Evolutionary conservation across 2,888 invertebrate species (phyloP).

Genomic region (Linnaemya vulpina): DNA sequence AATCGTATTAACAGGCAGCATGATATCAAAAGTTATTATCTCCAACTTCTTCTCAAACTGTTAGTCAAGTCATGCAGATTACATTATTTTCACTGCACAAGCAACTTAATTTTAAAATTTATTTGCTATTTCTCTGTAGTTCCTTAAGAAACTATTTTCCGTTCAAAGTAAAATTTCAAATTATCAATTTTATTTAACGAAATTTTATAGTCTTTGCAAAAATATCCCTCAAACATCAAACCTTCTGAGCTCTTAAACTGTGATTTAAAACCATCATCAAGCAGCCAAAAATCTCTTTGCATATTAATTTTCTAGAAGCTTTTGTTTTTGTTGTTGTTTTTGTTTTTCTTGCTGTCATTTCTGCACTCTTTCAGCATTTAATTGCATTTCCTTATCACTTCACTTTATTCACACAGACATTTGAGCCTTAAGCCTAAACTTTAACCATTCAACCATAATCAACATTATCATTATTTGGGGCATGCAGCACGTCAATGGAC

Average conservation of each 20-base stretch:
- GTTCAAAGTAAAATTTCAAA: too few species aligned
- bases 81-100: too few species aligned
- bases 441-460: constrained; percentile 58
- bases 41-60: too few species aligned
- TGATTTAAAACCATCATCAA: background rate
- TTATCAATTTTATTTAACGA: background rate
- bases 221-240: background rate
- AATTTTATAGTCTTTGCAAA: background rate
- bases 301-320: background rate
- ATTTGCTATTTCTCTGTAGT: background rate
- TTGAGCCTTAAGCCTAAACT: constrained; percentile 55
- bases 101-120: background rate
- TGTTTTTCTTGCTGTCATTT: background rate
- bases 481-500: constrained; percentile 23
- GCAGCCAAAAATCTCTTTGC: background rate
- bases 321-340: background rate
- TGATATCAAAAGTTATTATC: too few species aligned
- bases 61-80: too few species aligned
- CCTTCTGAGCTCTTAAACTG: background rate
- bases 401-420: constrained; percentile 51
- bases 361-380: constrained; percentile 51
- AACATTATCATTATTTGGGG: constrained; percentile 34
- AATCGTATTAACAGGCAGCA: too few species aligned
- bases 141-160: background rate
- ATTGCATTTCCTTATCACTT: constrained; percentile 66